Conservation (phyloP, 2,797 vertebrate genomes). For the Squalus acanthias region DNA sequence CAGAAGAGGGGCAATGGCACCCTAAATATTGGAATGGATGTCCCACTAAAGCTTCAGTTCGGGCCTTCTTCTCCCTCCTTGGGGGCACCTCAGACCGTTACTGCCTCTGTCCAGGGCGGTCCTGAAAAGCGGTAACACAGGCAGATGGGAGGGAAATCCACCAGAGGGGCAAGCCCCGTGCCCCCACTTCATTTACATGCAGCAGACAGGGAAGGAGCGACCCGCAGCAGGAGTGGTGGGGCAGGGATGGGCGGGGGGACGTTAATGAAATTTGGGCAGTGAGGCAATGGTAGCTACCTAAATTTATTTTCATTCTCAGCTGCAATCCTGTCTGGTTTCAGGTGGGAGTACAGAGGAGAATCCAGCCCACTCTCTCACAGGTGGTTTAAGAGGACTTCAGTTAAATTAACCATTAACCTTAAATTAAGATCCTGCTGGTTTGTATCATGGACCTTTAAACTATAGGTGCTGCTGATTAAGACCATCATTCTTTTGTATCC, state of each 20-base stretch:
- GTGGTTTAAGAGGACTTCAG: background rate
- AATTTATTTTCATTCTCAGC: background rate
- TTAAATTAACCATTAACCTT: background rate
- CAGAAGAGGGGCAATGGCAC: background rate
- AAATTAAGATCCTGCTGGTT: background rate
- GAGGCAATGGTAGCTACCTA: background rate
- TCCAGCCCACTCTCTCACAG: too few species aligned
- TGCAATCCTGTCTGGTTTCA: background rate
- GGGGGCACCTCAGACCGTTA: background rate
- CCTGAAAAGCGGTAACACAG: background rate
- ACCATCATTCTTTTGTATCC: background rate
- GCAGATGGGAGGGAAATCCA: background rate
- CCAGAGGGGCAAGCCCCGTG: background rate
- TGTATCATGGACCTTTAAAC: too few species aligned
- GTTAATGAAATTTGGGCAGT: background rate
- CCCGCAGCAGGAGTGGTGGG: too few species aligned
- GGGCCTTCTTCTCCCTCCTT: background rate
- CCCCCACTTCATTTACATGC: background rate
- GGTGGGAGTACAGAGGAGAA: background rate
- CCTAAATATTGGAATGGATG: too few species aligned
- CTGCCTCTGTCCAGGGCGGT: background rate
- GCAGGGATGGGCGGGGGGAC: background rate
- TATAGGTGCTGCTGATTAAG: background rate
- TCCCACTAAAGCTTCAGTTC: background rate
- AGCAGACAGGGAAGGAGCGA: too few species aligned